These are phyloP conservation scores for Oikopleura vanhoeffeni DNA, from an alignment of 23 tunicate genomes.

Conservation along the genomic window DNA sequence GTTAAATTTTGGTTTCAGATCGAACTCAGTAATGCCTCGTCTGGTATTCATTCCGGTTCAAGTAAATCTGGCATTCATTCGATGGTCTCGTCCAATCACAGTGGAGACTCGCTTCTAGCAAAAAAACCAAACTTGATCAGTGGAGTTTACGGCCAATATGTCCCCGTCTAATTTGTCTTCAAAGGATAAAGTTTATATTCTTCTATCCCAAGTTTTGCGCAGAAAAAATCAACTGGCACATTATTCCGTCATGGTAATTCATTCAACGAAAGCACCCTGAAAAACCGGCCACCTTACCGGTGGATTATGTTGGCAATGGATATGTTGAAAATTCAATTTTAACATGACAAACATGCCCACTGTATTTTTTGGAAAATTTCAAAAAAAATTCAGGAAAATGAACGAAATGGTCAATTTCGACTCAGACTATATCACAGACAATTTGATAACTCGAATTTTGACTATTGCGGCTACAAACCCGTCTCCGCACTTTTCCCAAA, in stretches of 20 bases:
- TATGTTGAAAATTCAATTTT: background rate
- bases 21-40: background rate
- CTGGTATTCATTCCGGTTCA: background rate
- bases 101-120: background rate
- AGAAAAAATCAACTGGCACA: background rate
- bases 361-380: background rate
- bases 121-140: background rate
- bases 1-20: background rate
- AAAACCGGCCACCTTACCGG: background rate
- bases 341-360: background rate
- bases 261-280: background rate
- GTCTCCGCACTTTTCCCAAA: background rate
- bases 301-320: background rate
- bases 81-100: background rate
- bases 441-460: background rate
- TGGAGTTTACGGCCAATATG: background rate
- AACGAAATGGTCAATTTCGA: background rate
- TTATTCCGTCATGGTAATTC: background rate
- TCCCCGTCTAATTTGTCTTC: background rate
- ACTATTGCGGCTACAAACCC: background rate
- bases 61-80: background rate
- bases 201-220: background rate
- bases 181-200: background rate
- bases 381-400: background rate
- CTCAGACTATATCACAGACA: background rate